phyloP scores from a whole-genome alignment of 2,888 invertebrate species.

The Andrena dorsata region DNA sequence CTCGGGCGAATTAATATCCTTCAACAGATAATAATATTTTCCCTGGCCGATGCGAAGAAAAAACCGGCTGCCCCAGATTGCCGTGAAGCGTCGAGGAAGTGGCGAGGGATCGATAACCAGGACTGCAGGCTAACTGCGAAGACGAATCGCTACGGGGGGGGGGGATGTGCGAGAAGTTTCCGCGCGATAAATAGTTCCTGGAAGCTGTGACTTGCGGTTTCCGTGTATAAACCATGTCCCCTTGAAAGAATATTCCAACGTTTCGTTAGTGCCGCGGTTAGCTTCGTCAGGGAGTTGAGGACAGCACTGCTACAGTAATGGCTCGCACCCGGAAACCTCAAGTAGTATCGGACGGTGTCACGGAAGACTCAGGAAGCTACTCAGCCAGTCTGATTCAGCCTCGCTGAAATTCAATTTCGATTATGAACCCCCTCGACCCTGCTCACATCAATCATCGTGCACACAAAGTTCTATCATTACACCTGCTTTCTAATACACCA shows the following conservation, averaged over 20 bases:
- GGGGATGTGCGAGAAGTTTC: constrained; percentile 5
- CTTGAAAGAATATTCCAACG: neutral
- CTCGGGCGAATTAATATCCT: neutral
- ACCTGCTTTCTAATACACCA: no score
- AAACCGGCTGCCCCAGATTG: constrained; percentile 21
- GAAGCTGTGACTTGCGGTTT: constrained; percentile 7
- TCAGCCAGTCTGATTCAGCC: constrained; percentile 1
- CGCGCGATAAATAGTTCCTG: constrained; percentile 7
- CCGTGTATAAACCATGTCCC: neutral
- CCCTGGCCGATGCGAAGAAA: neutral
- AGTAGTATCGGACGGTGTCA: neutral
- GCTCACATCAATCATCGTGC: neutral
- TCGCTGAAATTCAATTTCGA: neutral
- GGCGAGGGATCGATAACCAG: constrained; percentile 14
- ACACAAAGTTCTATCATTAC: no score
- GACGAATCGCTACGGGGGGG: neutral
- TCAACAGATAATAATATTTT: constrained; percentile 8
- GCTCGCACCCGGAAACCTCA: constrained; percentile 1
- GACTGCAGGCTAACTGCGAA: constrained; percentile 13
- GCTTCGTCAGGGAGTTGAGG: neutral
- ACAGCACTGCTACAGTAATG: neutral
- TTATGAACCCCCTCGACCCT: neutral
- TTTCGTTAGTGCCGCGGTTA: neutral
- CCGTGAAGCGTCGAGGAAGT: constrained; percentile 1
- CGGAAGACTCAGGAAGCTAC: neutral